phyloP scores from a whole-genome alignment of 2,113 vertebrate species.

The Onychostoma macrolepis region DNA sequence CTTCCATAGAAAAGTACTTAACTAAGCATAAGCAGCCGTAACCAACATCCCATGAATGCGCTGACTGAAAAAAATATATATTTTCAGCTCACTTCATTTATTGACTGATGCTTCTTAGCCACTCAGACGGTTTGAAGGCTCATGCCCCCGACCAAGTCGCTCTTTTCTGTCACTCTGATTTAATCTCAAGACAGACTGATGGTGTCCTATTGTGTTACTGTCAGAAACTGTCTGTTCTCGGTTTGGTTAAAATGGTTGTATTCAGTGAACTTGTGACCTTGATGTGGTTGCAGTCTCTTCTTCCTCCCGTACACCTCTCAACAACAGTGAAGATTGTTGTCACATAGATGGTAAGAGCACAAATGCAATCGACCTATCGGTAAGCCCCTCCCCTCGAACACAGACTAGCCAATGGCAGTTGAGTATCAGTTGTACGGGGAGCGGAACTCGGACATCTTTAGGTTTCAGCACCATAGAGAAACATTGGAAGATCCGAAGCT shows the following conservation, averaged over 20 bases:
- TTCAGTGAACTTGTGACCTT: slow-evolving; percentile 7
- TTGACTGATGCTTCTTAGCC: slow-evolving; percentile 1
- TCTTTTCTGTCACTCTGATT: slow-evolving; percentile 41
- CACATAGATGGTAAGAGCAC: not conserved
- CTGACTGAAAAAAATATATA: not conserved
- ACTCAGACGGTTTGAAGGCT: not conserved
- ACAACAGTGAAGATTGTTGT: not conserved
- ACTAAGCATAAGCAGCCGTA: not conserved
- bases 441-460: too few species aligned
- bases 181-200: slow-evolving; percentile 11
- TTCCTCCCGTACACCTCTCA: not conserved
- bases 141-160: not conserved
- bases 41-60: not conserved
- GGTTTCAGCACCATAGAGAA: too few species aligned
- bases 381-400: too few species aligned
- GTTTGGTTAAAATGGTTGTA: not conserved
- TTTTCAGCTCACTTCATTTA: slow-evolving; percentile 17
- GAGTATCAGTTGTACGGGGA: too few species aligned
- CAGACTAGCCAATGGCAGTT: too few species aligned
- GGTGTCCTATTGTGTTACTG: slow-evolving; percentile 14
- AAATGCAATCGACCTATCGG: too few species aligned
- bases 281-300: not conserved
- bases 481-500: too few species aligned
- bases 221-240: not conserved
- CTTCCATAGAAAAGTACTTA: not conserved